phyloP scores from a whole-genome alignment of 2,888 invertebrate genomes.

The Megastigmus dorsalis region DNA sequence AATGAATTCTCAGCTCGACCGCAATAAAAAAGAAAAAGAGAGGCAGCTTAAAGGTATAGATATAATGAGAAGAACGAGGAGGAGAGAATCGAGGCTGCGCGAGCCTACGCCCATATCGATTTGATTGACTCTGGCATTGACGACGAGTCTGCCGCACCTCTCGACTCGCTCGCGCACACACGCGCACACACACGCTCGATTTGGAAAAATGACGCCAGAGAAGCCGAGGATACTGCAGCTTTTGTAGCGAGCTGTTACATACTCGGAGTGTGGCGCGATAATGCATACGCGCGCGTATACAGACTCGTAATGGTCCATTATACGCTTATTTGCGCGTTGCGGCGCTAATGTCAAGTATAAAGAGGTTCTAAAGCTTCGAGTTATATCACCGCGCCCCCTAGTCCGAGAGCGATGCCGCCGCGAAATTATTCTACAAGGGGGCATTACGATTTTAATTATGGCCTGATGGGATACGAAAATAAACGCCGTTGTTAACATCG shows the following conservation, averaged over 20 bases:
- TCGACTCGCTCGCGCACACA: background rate
- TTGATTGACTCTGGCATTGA: background rate
- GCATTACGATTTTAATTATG: constrained; percentile 2
- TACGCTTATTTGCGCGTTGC: too few relatives aligned
- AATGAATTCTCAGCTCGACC: too few relatives aligned
- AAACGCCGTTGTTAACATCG: too few relatives aligned
- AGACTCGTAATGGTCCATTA: constrained; percentile 4
- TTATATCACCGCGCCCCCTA: too few relatives aligned
- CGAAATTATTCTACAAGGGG: constrained; percentile 1
- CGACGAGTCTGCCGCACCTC: background rate
- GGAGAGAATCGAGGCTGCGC: too few relatives aligned
- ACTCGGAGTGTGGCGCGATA: too few relatives aligned
- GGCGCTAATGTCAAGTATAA: background rate
- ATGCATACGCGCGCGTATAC: background rate
- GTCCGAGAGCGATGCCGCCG: too few relatives aligned
- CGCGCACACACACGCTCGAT: background rate
- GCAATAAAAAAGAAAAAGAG: background rate
- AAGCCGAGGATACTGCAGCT: too few relatives aligned
- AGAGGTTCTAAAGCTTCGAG: constrained; percentile 1
- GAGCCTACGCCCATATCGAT: constrained; percentile 31
- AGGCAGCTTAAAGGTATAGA: too few relatives aligned
- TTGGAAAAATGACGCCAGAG: too few relatives aligned
- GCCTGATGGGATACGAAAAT: background rate
- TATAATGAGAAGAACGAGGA: too few relatives aligned
- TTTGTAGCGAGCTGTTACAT: too few relatives aligned